Percentiles rank a stretch among this genome's conserved stretches.
Evolutionary conservation across 2,888 invertebrate species (phyloP).

Genomic region (Deilephila elpenor): DNA sequence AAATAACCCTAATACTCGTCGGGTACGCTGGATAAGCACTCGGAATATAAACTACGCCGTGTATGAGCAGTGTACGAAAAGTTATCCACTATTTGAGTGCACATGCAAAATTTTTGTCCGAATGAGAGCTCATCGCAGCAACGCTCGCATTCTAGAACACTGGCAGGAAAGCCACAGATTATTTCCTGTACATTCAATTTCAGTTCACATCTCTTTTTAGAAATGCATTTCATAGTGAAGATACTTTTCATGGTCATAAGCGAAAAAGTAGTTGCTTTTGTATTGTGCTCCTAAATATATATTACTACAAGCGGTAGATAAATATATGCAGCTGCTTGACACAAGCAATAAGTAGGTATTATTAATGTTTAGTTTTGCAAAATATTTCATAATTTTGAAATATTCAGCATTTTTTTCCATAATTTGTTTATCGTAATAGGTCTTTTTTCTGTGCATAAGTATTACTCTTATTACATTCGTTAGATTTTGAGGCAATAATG

Average conservation of each 20-base stretch:
- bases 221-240: not conserved
- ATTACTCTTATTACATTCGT: too few relatives aligned
- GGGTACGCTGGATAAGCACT: not conserved
- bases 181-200: conserved; percentile 6
- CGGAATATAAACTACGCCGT: not conserved
- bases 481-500: too few relatives aligned
- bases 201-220: not conserved
- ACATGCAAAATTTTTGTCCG: conserved; percentile 2
- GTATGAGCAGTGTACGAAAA: not conserved
- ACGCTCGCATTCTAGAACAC: not conserved
- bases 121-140: conserved; percentile 5
- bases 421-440: too few relatives aligned
- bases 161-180: not conserved
- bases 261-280: too few relatives aligned
- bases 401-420: too few relatives aligned
- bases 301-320: too few relatives aligned
- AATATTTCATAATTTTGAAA: too few relatives aligned
- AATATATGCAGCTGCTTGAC: too few relatives aligned
- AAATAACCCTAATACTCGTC: not conserved
- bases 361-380: too few relatives aligned
- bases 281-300: too few relatives aligned
- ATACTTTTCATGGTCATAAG: not conserved
- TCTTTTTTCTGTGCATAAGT: too few relatives aligned
- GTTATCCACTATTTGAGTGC: conserved; percentile 8
- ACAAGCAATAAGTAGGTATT: too few relatives aligned